Base-by-base conservation (phyloP, 2,888 invertebrate genomes). In the Brenthis daphne region DNA sequence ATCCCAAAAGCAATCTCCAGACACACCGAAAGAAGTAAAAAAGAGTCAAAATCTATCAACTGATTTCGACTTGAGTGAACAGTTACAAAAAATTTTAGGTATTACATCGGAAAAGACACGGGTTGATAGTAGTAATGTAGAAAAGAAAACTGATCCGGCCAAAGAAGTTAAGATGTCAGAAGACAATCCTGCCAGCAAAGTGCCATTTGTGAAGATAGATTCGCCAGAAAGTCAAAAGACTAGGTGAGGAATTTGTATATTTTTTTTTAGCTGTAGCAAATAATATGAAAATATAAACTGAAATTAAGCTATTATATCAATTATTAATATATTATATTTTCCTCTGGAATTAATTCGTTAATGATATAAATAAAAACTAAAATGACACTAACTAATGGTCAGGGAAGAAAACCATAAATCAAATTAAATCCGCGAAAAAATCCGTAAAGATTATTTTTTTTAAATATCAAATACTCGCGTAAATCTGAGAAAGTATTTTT, bases 21-120 rank as follows among this genome's bases (percentile, higher is more conserved):
- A 88, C 53, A 90, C 88, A 0, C 90, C 90, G 0, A 92, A 92
- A 70, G 92, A 92, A 69, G 82, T 93, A 0, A 93, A 93, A 75
- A 92, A 90, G 72, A 93, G 92, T 76, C 93, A 93, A 76, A 93
- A 93, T 73, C 75, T 93, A 53, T 92, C 93, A 0, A 92, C 93
- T 0, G 93, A 93, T 73, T 93, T 93, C 70, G 93, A 93, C 77
- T 77, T 93, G 0, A 92, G 92, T 67, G 93, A 93, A 68, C 93
- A 93, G 69, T 74, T 93, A 76, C 93, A 93, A 79, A 93, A 93
- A 73, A 93, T 93, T 69, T 76, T 93, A 12, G 93, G 93, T 13
- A 93, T 93, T 50, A 88, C 92, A 0, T 86, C 92, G 5, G 93
- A 93, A 73, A 93, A 93, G 72, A 88, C 92, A 0, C 79, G 91